These are phyloP conservation scores for Phylloscopus whistleri DNA, from an alignment of 2,113 vertebrate species.

Conservation along the genomic window DNA sequence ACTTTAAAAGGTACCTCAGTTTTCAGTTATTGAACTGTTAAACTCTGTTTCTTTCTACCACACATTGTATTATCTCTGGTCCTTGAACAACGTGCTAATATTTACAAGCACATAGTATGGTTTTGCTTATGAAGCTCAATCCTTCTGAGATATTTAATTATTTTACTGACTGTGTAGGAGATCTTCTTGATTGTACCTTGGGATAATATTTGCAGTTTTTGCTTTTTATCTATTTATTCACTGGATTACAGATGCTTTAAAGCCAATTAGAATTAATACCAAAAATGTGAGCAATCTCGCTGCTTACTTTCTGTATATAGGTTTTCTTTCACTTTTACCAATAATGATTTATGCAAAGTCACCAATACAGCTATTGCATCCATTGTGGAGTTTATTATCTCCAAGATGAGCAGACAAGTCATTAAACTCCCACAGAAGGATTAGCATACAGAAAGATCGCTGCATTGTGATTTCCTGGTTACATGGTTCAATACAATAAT, in stretches of 20 bases:
- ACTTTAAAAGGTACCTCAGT: background rate
- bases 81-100: background rate
- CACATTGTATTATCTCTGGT: background rate
- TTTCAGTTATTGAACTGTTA: background rate
- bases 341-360: slow-evolving; percentile 78
- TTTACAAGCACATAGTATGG: background rate
- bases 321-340: slow-evolving; percentile 72
- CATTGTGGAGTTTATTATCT: slow-evolving; percentile 75
- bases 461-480: slow-evolving; percentile 77
- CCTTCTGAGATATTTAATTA: slow-evolving; percentile 39
- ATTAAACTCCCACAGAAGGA: slow-evolving; percentile 71
- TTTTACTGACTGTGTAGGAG: slow-evolving; percentile 3
- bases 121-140: background rate
- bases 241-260: slow-evolving; percentile 22
- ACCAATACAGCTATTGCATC: slow-evolving; percentile 69
- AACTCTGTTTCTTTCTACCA: background rate
- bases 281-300: slow-evolving; percentile 36
- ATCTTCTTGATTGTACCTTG: slow-evolving; percentile 41
- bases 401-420: slow-evolving; percentile 72
- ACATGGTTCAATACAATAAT: slow-evolving; percentile 73
- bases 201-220: slow-evolving; percentile 52
- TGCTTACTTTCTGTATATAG: slow-evolving; percentile 53
- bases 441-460: slow-evolving; percentile 71
- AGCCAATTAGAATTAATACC: slow-evolving; percentile 49
- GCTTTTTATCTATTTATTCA: slow-evolving; percentile 37